Evolutionary conservation across 2,797 vertebrate genomes (phyloP), one percentile per base, ranked within the genome.

Genomic region (Ataeniobius toweri): DNA sequence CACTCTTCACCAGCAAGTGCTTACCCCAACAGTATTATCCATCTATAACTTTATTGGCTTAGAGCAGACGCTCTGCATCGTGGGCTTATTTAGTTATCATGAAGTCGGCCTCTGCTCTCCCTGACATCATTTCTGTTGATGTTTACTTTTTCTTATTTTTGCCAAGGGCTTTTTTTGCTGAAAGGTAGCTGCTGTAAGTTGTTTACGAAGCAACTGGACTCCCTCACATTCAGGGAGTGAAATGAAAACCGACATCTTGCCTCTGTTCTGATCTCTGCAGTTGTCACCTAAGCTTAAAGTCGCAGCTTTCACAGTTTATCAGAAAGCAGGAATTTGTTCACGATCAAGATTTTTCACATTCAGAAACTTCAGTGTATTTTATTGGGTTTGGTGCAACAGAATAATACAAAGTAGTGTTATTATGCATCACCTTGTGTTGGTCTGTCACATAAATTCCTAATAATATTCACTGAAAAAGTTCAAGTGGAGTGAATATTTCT

Each of bases 11-110:
- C 87, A 61, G 76, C 73, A 58, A 79, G 51, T 82, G 83, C 80
- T 88, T 74, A 80, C 78, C 82, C 70, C 80, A 82, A 16, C 85
- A 72, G 59, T 75, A 73, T 80, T 74, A 83, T 63, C 0, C 76
- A 82, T 81, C 73, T 78, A 80, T 78, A 55, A 55, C 53, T 69
- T 36, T 50, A 86, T 79, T 77, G 82, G 77, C 73, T 75, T 71
- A 77, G 73, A 89, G 80, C 39, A 84, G 75, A 76, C 73, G 48
- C 46, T 86, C 79, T 46, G 65, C 71, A 26, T 71, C 1, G 14
- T n/a, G 0, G 22, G 58, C 48, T 77, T 55, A 76, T 46, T 41
- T 73, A 58, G 82, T 74, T 76, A 71, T 82, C 67, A 71, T 78
- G 0, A 2, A 13, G 31, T 77, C 51, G 70, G 55, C 81, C 75